phyloP scores from a whole-genome alignment of 2,888 invertebrate genomes.

The Pseudococcus jackbeardsleyi region DNA sequence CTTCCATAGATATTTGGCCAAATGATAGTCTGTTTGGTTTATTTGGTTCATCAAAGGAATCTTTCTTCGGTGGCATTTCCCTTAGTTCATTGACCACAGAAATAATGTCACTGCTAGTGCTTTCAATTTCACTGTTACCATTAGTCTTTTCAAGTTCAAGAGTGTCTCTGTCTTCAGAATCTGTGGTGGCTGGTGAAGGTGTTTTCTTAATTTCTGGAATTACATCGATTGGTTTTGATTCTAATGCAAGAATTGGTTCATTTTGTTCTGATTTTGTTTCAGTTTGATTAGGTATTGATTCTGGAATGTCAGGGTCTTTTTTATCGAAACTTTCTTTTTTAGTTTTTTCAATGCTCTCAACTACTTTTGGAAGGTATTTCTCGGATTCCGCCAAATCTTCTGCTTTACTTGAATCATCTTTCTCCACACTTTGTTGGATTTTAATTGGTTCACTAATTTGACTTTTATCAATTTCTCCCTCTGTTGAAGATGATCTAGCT shows the following conservation, averaged over 20 bases:
- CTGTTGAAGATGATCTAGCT: background rate
- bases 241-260: background rate
- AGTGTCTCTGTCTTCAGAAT: slow-evolving; percentile 12
- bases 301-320: background rate
- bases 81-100: slow-evolving; percentile 53
- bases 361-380: slow-evolving; percentile 50
- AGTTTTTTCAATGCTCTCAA: slow-evolving; percentile 42
- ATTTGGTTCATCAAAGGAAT: background rate
- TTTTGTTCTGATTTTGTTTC: background rate
- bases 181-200: background rate
- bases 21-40: slow-evolving; percentile 58
- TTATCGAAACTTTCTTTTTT: slow-evolving; percentile 31
- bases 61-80: slow-evolving; percentile 1
- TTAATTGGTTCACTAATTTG: background rate
- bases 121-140: slow-evolving; percentile 56
- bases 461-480: background rate
- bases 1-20: slow-evolving; percentile 60
- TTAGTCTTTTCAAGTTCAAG: slow-evolving; percentile 18
- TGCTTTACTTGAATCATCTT: background rate
- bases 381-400: background rate
- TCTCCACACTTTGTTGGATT: background rate
- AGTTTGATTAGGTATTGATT: background rate
- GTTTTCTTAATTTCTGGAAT: background rate
- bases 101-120: slow-evolving; percentile 59
- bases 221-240: background rate